Evolutionary conservation across 2,888 invertebrate genomes (phyloP).

Genomic region (Pseudococcus longispinus): DNA sequence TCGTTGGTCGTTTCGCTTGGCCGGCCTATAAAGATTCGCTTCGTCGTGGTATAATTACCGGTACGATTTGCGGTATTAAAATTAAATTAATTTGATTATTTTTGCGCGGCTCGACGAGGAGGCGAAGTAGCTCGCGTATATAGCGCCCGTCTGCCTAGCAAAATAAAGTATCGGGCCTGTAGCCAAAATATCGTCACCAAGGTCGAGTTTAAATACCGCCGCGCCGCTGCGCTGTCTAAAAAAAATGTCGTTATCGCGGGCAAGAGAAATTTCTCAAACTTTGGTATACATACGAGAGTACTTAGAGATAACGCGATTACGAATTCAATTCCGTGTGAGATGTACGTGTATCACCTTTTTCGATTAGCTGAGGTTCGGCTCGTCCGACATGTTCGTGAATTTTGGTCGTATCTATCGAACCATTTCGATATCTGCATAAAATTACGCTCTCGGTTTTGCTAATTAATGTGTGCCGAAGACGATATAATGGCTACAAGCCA

Average conservation of each 20-base stretch:
- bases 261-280: background rate
- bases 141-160: background rate
- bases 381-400: no score
- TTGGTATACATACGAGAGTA: no score
- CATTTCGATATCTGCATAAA: background rate
- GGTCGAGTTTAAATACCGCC: conserved; percentile 30
- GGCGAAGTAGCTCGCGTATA: background rate
- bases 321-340: background rate
- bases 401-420: background rate
- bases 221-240: background rate
- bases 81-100: conserved; percentile 37
- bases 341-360: background rate
- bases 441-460: background rate
- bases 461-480: background rate
- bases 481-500: background rate
- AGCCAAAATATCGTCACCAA: background rate
- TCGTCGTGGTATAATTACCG: background rate
- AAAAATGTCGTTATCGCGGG: background rate
- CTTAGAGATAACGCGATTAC: background rate
- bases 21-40: background rate
- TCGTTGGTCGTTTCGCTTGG: background rate
- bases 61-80: background rate
- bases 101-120: background rate
- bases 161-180: background rate
- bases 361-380: background rate